A percentile compares a stretch with the other conserved stretches of the same genome.
Evolutionary conservation across 2,888 invertebrate species (phyloP).

Genomic region (Harpalus rufipes): DNA sequence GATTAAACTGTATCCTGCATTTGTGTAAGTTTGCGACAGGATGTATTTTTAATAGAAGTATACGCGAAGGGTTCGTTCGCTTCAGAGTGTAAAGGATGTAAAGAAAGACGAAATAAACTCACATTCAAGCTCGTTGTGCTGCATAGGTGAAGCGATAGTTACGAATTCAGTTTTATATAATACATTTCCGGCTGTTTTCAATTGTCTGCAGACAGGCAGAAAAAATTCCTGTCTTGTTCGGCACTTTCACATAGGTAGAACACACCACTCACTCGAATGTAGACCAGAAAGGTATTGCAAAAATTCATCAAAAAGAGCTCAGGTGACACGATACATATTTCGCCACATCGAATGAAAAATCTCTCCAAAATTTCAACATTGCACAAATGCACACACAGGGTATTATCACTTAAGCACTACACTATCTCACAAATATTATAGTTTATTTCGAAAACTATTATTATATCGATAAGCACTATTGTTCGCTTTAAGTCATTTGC

Average conservation of each 20-base stretch:
- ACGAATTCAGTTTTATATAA: conserved; percentile 66
- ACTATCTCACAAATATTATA: conserved; percentile 32
- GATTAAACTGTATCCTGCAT: background rate
- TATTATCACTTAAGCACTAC: conserved; percentile 39
- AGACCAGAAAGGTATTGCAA: conserved; percentile 23
- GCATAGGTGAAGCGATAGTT: conserved; percentile 64
- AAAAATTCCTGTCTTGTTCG: conserved; percentile 40
- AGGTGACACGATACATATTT: conserved; percentile 60
- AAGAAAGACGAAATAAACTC: conserved; percentile 31
- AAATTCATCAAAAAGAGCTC: conserved; percentile 39
- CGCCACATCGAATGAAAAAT: conserved; percentile 21
- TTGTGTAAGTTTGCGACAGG: background rate
- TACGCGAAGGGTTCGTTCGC: conserved; percentile 8
- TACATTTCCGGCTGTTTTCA: conserved; percentile 65
- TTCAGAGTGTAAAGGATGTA: conserved; percentile 8
- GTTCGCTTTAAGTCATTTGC: conserved; percentile 16
- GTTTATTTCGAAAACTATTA: background rate
- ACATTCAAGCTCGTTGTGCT: conserved; percentile 59
- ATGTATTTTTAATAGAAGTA: conserved; percentile 1
- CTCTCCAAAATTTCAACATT: conserved; percentile 29
- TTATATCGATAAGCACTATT: background rate
- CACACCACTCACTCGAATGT: conserved; percentile 60
- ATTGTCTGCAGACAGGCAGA: conserved; percentile 63
- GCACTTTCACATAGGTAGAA: conserved; percentile 61
- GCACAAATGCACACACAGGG: conserved; percentile 35